phyloP scores from a whole-genome alignment of 2,888 invertebrate species.

The Galeruca laticollis region DNA sequence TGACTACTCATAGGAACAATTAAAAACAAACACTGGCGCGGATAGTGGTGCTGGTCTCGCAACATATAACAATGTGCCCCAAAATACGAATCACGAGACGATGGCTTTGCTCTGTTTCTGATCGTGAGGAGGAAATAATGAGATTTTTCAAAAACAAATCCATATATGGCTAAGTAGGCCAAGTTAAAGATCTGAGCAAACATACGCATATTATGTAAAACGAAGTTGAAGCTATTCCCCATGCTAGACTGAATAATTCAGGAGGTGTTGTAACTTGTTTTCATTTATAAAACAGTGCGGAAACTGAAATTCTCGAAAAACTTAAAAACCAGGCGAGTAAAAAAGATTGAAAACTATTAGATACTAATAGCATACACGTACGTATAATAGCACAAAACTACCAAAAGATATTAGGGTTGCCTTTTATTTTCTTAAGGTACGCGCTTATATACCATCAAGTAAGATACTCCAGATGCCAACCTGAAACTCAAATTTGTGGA shows the following conservation, averaged over 20 bases:
- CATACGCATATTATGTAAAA: not conserved
- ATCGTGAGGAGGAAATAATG: conserved; percentile 9
- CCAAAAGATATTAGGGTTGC: not conserved
- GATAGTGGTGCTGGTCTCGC: too few relatives aligned
- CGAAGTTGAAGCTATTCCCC: not conserved
- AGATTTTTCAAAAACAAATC: conserved; percentile 17
- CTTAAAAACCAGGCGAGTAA: too few relatives aligned
- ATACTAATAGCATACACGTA: too few relatives aligned
- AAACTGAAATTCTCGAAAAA: too few relatives aligned
- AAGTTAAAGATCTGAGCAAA: not conserved
- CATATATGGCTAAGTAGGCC: conserved; percentile 5
- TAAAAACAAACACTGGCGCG: too few relatives aligned
- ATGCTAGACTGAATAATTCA: not conserved
- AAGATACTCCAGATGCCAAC: not conserved
- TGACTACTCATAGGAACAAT: too few relatives aligned
- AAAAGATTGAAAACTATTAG: too few relatives aligned
- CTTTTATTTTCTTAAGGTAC: not conserved
- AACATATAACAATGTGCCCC: too few relatives aligned
- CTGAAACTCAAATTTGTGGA: too few relatives aligned
- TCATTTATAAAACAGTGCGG: too few relatives aligned
- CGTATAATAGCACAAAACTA: not conserved
- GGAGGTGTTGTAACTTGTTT: conserved; percentile 12
- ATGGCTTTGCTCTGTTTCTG: conserved; percentile 9
- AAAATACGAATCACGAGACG: conserved; percentile 18
- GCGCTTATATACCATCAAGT: not conserved